Evolutionary conservation across 2,113 vertebrate species (phyloP).

Genomic region (Rhinolophus sinicus): DNA sequence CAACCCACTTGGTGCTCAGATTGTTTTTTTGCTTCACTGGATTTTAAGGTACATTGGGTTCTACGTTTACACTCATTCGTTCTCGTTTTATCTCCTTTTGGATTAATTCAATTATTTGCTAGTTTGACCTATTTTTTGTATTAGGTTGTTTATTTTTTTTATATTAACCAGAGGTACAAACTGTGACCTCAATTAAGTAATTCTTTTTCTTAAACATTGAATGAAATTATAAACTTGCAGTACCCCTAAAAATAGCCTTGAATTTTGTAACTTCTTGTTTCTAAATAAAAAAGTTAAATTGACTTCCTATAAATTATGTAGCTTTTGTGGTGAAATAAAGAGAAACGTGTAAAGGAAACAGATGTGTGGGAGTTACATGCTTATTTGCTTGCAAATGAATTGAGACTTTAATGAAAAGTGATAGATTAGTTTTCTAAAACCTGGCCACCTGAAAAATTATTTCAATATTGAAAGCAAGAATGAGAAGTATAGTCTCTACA

Average conservation of each 20-base stretch:
- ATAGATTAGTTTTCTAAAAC: conserved; percentile 26
- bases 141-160: not conserved
- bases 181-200: not conserved
- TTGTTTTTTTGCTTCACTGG: not conserved
- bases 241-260: conserved; percentile 22
- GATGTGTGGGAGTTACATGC: not conserved
- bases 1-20: not conserved
- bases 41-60: not conserved
- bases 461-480: not conserved
- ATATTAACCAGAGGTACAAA: not conserved
- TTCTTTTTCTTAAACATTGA: conserved; percentile 15
- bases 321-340: conserved; percentile 51
- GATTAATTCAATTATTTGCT: not conserved
- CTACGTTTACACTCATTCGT: not conserved
- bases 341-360: conserved; percentile 53
- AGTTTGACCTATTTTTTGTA: not conserved
- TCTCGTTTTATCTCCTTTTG: conserved; percentile 16
- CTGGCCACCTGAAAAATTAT: not conserved
- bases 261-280: conserved; percentile 64
- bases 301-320: conserved; percentile 62
- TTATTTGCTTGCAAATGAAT: not conserved
- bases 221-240: conserved; percentile 15
- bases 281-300: conserved; percentile 56
- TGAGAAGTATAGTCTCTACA: not conserved
- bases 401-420: conserved; percentile 32